A percentile compares a stretch with the other conserved stretches of the same genome.
These are phyloP conservation scores for Periplaneta americana DNA, from an alignment of 1,140 invertebrate species.

Conservation along the genomic window DNA sequence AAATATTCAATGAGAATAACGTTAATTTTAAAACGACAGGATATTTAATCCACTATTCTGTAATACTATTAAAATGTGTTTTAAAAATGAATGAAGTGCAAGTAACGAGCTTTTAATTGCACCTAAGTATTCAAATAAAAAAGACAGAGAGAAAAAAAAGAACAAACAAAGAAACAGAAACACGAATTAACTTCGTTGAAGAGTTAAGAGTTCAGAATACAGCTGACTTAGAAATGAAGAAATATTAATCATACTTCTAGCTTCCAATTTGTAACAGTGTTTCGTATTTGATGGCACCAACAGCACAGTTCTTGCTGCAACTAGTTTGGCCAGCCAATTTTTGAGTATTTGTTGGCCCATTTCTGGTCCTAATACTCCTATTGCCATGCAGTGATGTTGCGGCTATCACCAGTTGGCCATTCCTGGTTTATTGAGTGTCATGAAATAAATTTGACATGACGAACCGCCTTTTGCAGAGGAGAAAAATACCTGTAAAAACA, in stretches of 20 bases:
- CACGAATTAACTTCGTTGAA: no score
- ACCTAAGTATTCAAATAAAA: no score
- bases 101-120: no score
- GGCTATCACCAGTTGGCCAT: conserved; percentile 93
- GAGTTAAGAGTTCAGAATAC: not conserved
- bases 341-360: not conserved
- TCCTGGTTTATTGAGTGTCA: conserved; percentile 99
- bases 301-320: not conserved
- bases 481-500: conserved; percentile 90
- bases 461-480: conserved; percentile 98
- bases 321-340: not conserved
- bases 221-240: not conserved
- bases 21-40: no score
- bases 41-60: no score
- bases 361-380: not conserved
- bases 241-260: not conserved
- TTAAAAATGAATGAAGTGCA: no score
- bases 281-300: not conserved
- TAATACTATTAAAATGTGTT: no score
- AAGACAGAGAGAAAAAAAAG: no score
- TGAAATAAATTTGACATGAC: conserved; percentile 99
- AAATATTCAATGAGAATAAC: no score
- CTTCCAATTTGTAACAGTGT: not conserved
- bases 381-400: not conserved
- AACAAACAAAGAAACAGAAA: no score